A percentile compares a stretch with the other conserved stretches of the same genome.
Conservation (phyloP, 2,797 vertebrate species). For the Poliocrania exsul region DNA sequence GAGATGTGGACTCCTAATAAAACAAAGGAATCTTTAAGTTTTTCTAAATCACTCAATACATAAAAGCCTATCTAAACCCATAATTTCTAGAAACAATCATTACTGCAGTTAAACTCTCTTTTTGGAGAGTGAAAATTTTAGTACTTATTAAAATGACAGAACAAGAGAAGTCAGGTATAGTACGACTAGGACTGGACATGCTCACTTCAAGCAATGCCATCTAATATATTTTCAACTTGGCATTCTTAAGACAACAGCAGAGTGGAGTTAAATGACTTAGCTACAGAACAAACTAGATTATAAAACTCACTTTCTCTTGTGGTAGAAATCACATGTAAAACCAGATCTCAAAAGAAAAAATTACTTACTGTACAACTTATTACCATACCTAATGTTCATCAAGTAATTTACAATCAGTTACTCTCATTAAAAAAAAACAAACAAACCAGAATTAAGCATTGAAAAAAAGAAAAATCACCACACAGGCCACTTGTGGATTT, state of each 20-base stretch:
- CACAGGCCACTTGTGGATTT: background rate
- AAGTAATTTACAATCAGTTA: background rate
- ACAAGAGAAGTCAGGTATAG: background rate
- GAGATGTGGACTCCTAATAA: conserved; percentile 89
- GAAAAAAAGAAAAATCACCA: background rate
- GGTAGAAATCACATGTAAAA: conserved; percentile 29
- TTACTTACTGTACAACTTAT: background rate
- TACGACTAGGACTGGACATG: background rate
- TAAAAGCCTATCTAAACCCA: background rate
- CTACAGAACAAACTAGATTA: background rate
- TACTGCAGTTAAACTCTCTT: background rate
- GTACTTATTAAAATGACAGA: background rate
- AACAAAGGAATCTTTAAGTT: conserved; percentile 59
- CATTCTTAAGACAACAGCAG: background rate
- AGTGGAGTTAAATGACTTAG: background rate
- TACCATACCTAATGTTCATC: background rate
- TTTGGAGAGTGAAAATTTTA: background rate
- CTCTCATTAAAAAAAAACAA: background rate
- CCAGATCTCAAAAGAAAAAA: conserved; percentile 10
- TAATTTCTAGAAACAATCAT: conserved; percentile 2
- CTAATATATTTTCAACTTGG: background rate
- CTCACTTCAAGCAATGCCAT: background rate
- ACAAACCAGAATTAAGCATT: background rate
- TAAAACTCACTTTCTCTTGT: conserved; percentile 1
- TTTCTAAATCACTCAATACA: conserved; percentile 17